Evolutionary conservation across 2,888 invertebrate species (phyloP).

Genomic region (Timema cristinae): DNA sequence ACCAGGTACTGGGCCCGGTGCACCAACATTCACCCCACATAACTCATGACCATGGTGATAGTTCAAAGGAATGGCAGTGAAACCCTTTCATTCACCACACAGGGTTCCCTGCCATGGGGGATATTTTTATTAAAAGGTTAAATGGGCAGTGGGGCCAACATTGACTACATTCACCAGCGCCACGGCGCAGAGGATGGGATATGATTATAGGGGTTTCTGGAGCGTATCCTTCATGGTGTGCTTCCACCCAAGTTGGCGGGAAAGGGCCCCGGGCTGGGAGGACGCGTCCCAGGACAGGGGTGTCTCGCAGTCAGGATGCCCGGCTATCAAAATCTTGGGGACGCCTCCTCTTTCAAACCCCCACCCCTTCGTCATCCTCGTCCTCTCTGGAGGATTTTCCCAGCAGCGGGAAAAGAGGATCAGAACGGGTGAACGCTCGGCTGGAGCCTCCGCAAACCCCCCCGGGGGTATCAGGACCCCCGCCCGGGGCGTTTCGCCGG

Average conservation of each 20-base stretch:
- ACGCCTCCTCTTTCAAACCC: constrained; percentile 87
- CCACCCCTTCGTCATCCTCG: constrained; percentile 82
- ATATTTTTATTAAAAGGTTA: constrained; percentile 54
- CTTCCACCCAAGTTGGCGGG: constrained; percentile 84
- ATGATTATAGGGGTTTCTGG: constrained; percentile 87
- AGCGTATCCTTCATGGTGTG: constrained; percentile 76
- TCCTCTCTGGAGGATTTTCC: constrained; percentile 86
- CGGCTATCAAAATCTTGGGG: constrained; percentile 71
- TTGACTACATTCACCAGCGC: constrained; percentile 82
- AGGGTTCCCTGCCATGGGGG: not conserved
- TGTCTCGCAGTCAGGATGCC: constrained; percentile 49
- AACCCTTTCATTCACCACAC: no score
- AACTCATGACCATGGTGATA: no score
- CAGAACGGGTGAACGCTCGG: constrained; percentile 57
- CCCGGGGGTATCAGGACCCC: constrained; percentile 37
- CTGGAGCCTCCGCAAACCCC: constrained; percentile 33
- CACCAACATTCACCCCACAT: no score
- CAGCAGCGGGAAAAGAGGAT: constrained; percentile 85
- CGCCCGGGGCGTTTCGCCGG: constrained; percentile 35
- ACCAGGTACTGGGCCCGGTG: no score
- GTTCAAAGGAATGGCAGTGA: no score
- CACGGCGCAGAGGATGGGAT: constrained; percentile 72
- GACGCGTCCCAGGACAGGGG: constrained; percentile 53
- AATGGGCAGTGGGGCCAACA: constrained; percentile 89
- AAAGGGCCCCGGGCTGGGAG: constrained; percentile 62